A percentile compares a stretch with the other conserved stretches of the same genome.
These are phyloP conservation scores for Champsocephalus esox DNA, from an alignment of 2,797 vertebrate species.

Conservation along the genomic window DNA sequence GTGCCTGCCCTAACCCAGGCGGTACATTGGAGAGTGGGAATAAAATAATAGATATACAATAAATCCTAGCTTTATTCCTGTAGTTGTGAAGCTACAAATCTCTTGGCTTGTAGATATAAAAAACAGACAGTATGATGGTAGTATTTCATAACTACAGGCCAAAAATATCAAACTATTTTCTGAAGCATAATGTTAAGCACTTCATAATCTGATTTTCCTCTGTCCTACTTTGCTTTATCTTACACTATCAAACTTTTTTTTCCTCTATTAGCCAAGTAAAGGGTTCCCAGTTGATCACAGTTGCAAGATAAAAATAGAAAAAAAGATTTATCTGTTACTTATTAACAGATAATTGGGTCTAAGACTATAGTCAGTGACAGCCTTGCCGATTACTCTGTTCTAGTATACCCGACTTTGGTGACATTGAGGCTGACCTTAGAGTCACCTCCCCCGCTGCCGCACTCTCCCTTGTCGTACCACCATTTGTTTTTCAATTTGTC, in stretches of 20 bases:
- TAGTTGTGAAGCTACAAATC: slow-evolving; percentile 8
- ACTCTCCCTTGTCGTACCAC: slow-evolving; percentile 99
- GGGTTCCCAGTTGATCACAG: slow-evolving; percentile 84
- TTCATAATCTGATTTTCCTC: slow-evolving; percentile 2
- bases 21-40: slow-evolving; percentile 66
- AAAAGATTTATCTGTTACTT: slow-evolving; percentile 29
- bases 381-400: slow-evolving; percentile 99
- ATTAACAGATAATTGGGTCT: slow-evolving; percentile 33
- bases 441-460: slow-evolving; percentile 99
- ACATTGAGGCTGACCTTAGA: slow-evolving; percentile 99
- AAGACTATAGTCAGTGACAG: slow-evolving; percentile 81
- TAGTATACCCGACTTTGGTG: slow-evolving; percentile 99
- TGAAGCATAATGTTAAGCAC: slow-evolving; percentile 5
- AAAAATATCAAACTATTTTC: slow-evolving; percentile 57
- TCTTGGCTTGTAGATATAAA: slow-evolving; percentile 79
- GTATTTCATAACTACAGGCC: slow-evolving; percentile 77
- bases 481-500: slow-evolving; percentile 99
- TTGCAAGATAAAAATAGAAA: slow-evolving; percentile 55
- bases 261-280: slow-evolving; percentile 83
- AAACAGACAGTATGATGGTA: slow-evolving; percentile 54
- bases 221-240: slow-evolving; percentile 30
- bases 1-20: slow-evolving; percentile 72
- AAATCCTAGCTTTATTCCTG: neutral
- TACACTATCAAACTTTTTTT: slow-evolving; percentile 35
- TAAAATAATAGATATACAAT: neutral